These are phyloP conservation scores for Guaruba guarouba DNA, from an alignment of 2,113 vertebrate genomes.

Conservation along the genomic window DNA sequence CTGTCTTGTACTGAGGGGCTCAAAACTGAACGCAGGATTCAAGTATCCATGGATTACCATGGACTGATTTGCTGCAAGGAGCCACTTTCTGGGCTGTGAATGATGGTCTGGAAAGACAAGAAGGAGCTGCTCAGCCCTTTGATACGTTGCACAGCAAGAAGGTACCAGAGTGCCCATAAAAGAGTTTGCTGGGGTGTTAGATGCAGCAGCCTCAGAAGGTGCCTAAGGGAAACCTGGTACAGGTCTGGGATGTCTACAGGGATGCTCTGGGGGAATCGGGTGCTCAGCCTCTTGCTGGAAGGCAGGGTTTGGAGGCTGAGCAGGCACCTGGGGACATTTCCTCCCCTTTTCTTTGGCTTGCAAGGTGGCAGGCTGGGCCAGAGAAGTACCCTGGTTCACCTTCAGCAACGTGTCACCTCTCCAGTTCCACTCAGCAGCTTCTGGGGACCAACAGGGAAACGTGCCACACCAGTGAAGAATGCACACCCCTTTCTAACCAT, in stretches of 20 bases:
- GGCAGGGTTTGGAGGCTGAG: background rate
- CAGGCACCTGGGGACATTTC: background rate
- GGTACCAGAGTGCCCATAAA: background rate
- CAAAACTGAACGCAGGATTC: background rate
- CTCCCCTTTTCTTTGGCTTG: background rate
- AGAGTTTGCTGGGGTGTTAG: background rate
- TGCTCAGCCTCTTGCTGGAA: background rate
- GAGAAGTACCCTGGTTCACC: background rate
- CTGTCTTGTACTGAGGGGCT: background rate
- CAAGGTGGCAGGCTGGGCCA: background rate
- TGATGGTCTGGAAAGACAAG: background rate
- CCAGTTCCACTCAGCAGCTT: background rate
- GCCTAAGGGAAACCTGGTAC: background rate
- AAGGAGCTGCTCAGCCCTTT: background rate
- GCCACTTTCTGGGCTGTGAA: accelerated
- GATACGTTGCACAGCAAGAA: accelerated
- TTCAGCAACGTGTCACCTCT: background rate
- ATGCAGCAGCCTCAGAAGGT: background rate
- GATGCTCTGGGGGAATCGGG: background rate
- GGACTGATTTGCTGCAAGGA: background rate
- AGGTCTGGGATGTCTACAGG: background rate
- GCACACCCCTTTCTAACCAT: background rate
- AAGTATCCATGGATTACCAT: accelerated
- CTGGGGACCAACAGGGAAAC: background rate
- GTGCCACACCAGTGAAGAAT: background rate